These are phyloP conservation scores for Grammomys dolichurus DNA, from an alignment of 2,113 vertebrate species.

Conservation along the genomic window DNA sequence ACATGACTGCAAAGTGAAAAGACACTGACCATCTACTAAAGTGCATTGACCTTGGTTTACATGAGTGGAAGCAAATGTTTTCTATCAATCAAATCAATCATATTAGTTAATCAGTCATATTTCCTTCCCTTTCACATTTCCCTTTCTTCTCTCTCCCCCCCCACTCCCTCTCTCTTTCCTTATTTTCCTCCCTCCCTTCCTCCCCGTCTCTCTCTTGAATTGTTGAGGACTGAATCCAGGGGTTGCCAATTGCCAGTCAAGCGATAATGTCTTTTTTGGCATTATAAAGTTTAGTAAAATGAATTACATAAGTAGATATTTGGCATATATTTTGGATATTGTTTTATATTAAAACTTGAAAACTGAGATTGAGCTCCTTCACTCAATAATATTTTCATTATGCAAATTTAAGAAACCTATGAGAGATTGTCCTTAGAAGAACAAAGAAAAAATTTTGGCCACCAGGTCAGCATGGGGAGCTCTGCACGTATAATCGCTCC, in stretches of 20 bases:
- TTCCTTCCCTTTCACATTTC: neutral
- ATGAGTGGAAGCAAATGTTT: neutral
- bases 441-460: neutral
- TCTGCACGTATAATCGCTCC: neutral
- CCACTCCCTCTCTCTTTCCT: neutral
- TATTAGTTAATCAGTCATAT: neutral
- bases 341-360: neutral
- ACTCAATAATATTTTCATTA: neutral
- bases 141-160: no score
- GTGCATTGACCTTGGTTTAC: neutral
- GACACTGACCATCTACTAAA: neutral
- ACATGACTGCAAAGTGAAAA: neutral
- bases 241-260: neutral
- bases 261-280: neutral
- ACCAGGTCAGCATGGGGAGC: neutral
- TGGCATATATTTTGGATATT: neutral
- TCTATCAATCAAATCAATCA: neutral
- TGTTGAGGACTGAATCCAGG: neutral
- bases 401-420: neutral
- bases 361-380: neutral
- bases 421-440: neutral
- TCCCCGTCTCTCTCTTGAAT: fast-evolving
- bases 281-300: neutral
- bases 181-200: neutral
- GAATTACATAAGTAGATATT: neutral